phyloP scores from a whole-genome alignment of 2,888 invertebrate genomes.

The Acanthosepion pharaonis region DNA sequence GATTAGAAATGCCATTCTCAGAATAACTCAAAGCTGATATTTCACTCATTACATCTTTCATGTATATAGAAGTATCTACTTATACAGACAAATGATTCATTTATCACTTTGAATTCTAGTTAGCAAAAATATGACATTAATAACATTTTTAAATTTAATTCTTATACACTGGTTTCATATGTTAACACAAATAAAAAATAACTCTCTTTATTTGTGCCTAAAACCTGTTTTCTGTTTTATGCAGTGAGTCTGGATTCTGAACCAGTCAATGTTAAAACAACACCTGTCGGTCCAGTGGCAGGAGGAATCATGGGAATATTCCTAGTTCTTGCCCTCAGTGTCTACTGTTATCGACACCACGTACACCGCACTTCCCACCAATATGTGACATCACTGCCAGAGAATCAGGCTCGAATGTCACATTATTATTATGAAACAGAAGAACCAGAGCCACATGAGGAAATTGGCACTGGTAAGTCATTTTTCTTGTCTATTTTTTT shows the following conservation, averaged over 20 bases:
- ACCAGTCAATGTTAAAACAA: conserved; percentile 65
- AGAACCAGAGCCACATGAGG: conserved; percentile 71
- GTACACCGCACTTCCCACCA: conserved; percentile 72
- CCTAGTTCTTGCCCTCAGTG: conserved; percentile 85
- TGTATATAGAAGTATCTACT: no score
- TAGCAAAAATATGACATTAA: neutral
- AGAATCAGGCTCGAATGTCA: conserved; percentile 73
- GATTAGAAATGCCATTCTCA: no score
- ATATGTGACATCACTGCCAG: conserved; percentile 71
- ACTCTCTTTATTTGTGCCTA: neutral
- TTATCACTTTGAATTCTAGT: no score
- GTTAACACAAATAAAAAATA: neutral
- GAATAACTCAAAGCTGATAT: no score
- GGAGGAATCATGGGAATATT: conserved; percentile 89
- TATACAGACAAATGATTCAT: no score
- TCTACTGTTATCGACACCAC: conserved; percentile 83
- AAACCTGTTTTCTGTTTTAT: conserved; percentile 47
- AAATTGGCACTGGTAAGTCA: conserved; percentile 66
- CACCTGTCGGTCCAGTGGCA: conserved; percentile 89
- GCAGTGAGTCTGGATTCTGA: conserved; percentile 59
- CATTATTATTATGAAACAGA: conserved; percentile 75
- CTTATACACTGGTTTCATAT: no score
- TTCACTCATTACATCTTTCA: no score
- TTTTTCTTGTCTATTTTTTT: neutral
- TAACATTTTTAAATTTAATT: neutral